phyloP scores from a whole-genome alignment of 2,797 vertebrate species.

The Sebastes matsubarae region DNA sequence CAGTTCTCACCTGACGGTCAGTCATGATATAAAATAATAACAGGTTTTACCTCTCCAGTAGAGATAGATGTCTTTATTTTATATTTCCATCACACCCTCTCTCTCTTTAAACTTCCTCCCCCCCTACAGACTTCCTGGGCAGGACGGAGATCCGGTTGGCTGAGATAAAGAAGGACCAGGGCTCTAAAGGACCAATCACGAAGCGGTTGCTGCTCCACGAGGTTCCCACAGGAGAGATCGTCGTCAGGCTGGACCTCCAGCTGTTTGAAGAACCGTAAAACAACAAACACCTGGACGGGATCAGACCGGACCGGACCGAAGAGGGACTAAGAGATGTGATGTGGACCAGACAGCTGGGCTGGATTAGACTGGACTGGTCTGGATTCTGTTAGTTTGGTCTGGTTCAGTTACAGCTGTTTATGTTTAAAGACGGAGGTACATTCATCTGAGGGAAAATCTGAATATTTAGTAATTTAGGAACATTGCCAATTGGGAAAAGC shows the following conservation, averaged over 20 bases:
- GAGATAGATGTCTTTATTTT: background rate
- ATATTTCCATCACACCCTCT: background rate
- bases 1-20: constrained; percentile 97
- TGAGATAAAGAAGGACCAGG: constrained; percentile 99
- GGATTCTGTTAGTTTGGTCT: background rate
- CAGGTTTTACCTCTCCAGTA: accelerated
- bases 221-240: constrained; percentile 98
- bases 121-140: constrained; percentile 91
- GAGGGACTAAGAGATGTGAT: constrained; percentile 59
- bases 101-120: background rate
- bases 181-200: constrained; percentile 96
- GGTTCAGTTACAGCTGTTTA: background rate
- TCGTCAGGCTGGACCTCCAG: constrained; percentile 97
- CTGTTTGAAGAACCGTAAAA: constrained; percentile 93
- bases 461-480: background rate
- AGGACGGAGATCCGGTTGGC: constrained; percentile 98
- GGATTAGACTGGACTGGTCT: background rate
- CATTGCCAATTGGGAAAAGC: background rate
- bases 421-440: background rate
- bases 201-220: constrained; percentile 97
- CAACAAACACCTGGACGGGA: background rate
- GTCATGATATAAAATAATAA: background rate
- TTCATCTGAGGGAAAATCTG: background rate
- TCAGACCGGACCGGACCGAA: background rate
- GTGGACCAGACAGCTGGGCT: background rate